These are phyloP conservation scores for Rhagonycha fulva DNA, from an alignment of 2,888 invertebrate genomes.

Conservation along the genomic window DNA sequence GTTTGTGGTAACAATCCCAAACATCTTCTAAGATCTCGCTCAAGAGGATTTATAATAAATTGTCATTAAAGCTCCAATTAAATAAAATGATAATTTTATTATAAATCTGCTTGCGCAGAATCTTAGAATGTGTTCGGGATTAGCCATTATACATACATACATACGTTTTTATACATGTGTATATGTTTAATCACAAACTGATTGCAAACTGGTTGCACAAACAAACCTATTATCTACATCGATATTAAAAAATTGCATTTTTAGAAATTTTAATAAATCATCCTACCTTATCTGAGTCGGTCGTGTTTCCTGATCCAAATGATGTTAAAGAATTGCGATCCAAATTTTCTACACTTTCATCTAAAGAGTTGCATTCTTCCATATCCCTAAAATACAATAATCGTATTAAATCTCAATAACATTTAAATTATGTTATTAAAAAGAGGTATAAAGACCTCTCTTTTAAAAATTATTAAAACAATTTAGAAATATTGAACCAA, in stretches of 20 bases:
- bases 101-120: too few relatives aligned
- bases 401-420: background rate
- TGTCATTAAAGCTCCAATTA: too few relatives aligned
- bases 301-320: conserved; percentile 92
- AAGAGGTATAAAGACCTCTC: background rate
- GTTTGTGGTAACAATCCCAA: too few relatives aligned
- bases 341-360: conserved; percentile 84
- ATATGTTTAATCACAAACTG: too few relatives aligned
- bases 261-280: conserved; percentile 22
- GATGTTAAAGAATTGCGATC: conserved; percentile 89
- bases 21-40: too few relatives aligned
- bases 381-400: conserved; percentile 69
- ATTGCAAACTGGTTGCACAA: too few relatives aligned
- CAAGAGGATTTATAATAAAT: too few relatives aligned
- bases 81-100: too few relatives aligned
- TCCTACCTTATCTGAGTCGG: conserved; percentile 91
- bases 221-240: background rate
- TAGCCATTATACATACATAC: too few relatives aligned
- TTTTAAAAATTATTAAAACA: background rate
- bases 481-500: background rate
- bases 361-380: conserved; percentile 81
- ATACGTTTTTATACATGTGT: too few relatives aligned
- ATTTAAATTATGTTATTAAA: too few relatives aligned
- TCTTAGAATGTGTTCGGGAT: too few relatives aligned
- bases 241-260: background rate